Conservation (phyloP, 1,140 invertebrate genomes). For the Venturia canescens region DNA sequence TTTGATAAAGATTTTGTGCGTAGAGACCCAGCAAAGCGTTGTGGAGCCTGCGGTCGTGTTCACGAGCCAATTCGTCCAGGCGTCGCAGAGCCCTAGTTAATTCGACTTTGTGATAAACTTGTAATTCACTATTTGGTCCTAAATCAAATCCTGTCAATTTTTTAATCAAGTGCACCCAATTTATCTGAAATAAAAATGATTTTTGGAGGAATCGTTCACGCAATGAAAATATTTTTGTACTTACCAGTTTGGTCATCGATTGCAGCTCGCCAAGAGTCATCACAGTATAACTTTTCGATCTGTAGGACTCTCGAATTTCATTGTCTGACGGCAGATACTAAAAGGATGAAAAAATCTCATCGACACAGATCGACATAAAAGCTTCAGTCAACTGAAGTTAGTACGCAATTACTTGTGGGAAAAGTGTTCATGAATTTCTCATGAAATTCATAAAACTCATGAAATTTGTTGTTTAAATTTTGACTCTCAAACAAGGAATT, state of each 20-base stretch:
- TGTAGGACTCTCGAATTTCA: constrained; percentile 56
- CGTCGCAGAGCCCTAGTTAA: constrained; percentile 48
- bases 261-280: constrained; percentile 48
- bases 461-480: neutral
- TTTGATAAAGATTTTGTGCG: constrained; percentile 59
- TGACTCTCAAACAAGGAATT: too few species aligned
- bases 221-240: neutral
- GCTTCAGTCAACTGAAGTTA: too few species aligned
- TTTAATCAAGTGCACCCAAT: constrained; percentile 56
- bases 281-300: constrained; percentile 53
- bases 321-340: constrained; percentile 53
- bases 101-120: constrained; percentile 58
- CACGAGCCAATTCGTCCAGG: constrained; percentile 39
- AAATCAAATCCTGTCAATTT: constrained; percentile 36
- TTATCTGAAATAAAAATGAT: constrained; percentile 50
- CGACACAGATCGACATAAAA: neutral
- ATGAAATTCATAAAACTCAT: constrained; percentile 28
- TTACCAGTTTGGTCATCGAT: constrained; percentile 49
- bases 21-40: constrained; percentile 64
- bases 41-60: constrained; percentile 39
- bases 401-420: too few species aligned
- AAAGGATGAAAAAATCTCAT: constrained; percentile 8
- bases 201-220: neutral
- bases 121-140: constrained; percentile 41
- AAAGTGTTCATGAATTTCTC: too few species aligned